A percentile compares a stretch with the other conserved stretches of the same genome.
phyloP scores from a whole-genome alignment of 2,797 vertebrate species.

The Sandelia bainsii region DNA sequence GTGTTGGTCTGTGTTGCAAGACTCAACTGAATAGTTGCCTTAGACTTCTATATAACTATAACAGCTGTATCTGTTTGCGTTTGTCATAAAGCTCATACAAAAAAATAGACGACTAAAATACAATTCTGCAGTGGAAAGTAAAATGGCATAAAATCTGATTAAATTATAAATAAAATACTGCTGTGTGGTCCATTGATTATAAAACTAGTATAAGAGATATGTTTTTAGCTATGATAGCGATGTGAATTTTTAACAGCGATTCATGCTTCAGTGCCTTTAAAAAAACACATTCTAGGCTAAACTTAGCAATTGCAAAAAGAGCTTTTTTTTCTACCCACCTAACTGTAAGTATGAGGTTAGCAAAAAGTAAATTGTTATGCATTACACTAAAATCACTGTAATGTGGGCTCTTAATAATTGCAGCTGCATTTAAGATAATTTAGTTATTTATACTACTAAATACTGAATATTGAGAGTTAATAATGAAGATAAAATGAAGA shows the following conservation, averaged over 20 bases:
- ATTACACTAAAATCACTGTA: neutral
- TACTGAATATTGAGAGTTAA: neutral
- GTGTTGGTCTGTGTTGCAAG: neutral
- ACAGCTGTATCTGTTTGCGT: no score
- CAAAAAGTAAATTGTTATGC: neutral
- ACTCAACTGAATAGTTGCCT: no score
- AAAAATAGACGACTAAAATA: neutral
- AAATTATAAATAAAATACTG: neutral
- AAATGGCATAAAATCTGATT: neutral
- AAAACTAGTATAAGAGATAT: neutral
- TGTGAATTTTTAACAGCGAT: neutral
- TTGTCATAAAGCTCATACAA: no score
- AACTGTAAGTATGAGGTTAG: neutral
- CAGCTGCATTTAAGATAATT: neutral
- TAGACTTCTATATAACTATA: neutral
- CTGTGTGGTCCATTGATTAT: no score
- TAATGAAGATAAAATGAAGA: neutral
- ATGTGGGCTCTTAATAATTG: neutral
- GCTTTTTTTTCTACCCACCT: neutral
- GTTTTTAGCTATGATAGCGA: neutral
- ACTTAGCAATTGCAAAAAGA: neutral
- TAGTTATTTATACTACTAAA: neutral
- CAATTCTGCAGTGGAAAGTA: neutral
- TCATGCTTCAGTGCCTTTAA: neutral
- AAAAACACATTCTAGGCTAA: neutral